phyloP scores from a whole-genome alignment of 2,113 vertebrate genomes.

The Drymodes brunneopygia region DNA sequence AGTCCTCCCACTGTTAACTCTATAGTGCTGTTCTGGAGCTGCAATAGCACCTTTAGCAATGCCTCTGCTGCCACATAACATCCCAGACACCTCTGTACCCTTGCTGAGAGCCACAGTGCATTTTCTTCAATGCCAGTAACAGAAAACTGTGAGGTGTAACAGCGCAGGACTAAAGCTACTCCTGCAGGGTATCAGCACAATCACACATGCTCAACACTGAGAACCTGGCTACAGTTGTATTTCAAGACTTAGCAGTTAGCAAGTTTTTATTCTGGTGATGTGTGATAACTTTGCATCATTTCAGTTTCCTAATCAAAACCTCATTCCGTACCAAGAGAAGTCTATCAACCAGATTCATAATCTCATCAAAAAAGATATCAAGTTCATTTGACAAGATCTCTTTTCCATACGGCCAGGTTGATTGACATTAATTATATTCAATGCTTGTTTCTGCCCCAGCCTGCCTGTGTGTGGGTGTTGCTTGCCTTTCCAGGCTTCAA shows the following conservation, averaged over 20 bases:
- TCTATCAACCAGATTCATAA: not conserved
- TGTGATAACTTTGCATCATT: not conserved
- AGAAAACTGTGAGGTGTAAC: not conserved
- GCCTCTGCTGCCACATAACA: not conserved
- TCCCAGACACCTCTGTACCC: not conserved
- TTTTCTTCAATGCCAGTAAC: not conserved
- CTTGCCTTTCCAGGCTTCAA: not conserved
- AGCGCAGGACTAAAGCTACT: not conserved
- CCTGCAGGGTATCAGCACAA: not conserved
- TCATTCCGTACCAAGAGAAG: not conserved
- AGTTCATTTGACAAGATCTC: constrained; percentile 31
- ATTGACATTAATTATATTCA: constrained; percentile 25
- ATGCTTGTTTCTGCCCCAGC: not conserved
- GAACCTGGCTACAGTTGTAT: not conserved
- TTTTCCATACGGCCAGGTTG: constrained; percentile 18
- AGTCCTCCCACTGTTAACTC: not conserved
- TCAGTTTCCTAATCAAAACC: not conserved
- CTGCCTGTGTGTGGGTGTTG: not conserved
- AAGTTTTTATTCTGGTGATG: not conserved
- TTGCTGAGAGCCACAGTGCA: accelerated
- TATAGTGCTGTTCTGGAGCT: not conserved
- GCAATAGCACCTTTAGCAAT: accelerated
- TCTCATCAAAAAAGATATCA: not conserved
- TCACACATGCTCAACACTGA: not conserved
- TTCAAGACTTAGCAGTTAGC: not conserved